These are phyloP conservation scores for Poeciliopsis paucimaculata DNA, from an alignment of 2,797 vertebrate species.

Conservation along the genomic window DNA sequence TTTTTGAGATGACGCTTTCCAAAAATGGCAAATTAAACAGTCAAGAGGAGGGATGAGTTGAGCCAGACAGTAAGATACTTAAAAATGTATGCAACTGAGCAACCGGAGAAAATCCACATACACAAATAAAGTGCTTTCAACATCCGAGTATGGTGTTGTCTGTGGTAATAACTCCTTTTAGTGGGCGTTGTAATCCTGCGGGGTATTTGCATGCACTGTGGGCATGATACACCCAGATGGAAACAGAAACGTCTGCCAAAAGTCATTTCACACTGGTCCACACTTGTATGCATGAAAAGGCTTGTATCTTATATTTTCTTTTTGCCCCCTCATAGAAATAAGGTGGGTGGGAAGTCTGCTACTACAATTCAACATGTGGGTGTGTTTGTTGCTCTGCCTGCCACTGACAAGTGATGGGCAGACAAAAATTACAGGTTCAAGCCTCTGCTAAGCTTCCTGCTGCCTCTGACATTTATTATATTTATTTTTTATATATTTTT, in stretches of 20 bases:
- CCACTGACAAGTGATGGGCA: constrained; percentile 11
- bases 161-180: neutral
- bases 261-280: neutral
- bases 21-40: neutral
- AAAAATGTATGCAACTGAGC: neutral
- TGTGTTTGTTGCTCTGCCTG: constrained; percentile 2
- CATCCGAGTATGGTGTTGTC: neutral
- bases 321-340: neutral
- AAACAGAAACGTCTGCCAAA: neutral
- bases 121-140: neutral
- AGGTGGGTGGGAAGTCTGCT: neutral
- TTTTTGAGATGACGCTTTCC: neutral
- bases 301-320: neutral
- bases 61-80: neutral
- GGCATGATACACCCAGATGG: neutral
- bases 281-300: neutral
- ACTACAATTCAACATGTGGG: neutral
- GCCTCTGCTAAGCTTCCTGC: constrained; percentile 3
- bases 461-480: neutral
- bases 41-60: neutral
- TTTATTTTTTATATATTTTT: neutral
- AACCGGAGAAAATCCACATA: neutral
- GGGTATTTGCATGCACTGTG: neutral
- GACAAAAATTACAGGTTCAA: constrained; percentile 7
- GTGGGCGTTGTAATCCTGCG: neutral